These are phyloP conservation scores for Hermatobates lingyangjiaoensis DNA, from an alignment of 1,140 invertebrate genomes.

Conservation along the genomic window DNA sequence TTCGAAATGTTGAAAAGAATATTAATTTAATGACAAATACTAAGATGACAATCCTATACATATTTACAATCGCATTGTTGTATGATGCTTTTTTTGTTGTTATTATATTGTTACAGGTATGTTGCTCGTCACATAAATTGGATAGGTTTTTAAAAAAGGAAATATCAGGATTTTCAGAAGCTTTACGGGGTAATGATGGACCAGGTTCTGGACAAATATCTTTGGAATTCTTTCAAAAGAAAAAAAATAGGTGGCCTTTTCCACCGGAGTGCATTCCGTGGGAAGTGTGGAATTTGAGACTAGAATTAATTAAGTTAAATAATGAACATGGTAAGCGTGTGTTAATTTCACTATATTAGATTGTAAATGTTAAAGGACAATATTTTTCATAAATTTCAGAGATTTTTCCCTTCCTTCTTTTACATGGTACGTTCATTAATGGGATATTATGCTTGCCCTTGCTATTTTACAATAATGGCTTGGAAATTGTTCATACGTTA, in stretches of 20 bases:
- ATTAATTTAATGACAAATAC: too few relatives aligned
- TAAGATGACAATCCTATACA: too few relatives aligned
- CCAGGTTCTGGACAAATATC: constrained; percentile 67
- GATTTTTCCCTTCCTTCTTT: too few relatives aligned
- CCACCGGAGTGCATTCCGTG: constrained; percentile 78
- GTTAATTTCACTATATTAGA: too few relatives aligned
- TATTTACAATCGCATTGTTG: too few relatives aligned
- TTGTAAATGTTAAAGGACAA: neutral
- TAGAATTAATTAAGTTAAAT: constrained; percentile 66
- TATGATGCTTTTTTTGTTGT: constrained; percentile 4
- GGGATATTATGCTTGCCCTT: too few relatives aligned
- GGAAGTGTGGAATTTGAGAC: constrained; percentile 90
- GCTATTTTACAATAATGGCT: too few relatives aligned
- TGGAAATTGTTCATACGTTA: too few relatives aligned
- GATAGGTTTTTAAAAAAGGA: constrained; percentile 55
- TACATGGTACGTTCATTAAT: too few relatives aligned
- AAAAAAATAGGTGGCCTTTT: constrained; percentile 72
- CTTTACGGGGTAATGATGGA: constrained; percentile 52
- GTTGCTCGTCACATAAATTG: constrained; percentile 65
- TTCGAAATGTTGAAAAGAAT: too few relatives aligned
- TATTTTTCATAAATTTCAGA: neutral
- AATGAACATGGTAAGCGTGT: constrained; percentile 50
- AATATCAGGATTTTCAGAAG: constrained; percentile 70
- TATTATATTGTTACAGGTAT: constrained; percentile 46
- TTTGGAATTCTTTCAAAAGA: constrained; percentile 87